Evolutionary conservation across 2,113 vertebrate species (phyloP).

Genomic region (Arothron firmamentum): DNA sequence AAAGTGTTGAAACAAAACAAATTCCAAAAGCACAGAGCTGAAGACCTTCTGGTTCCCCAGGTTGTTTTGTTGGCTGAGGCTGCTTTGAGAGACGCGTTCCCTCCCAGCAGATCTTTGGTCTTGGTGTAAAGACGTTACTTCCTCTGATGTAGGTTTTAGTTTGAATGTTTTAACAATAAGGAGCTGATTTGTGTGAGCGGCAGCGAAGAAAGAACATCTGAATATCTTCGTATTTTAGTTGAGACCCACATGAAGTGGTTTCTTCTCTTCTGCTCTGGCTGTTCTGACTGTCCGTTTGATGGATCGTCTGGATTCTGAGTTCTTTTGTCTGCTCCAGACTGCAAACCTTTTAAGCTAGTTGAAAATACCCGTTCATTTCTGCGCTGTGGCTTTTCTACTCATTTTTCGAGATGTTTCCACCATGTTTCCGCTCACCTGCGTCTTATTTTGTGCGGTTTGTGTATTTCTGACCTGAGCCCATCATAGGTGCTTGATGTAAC

Average conservation of each 20-base stretch:
- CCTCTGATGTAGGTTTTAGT: too few species aligned
- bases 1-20: too few species aligned
- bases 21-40: too few species aligned
- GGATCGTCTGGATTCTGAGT: constrained; percentile 57
- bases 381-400: constrained; percentile 19
- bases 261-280: constrained; percentile 20
- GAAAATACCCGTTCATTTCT: constrained; percentile 47
- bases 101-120: background rate
- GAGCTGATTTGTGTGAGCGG: too few species aligned
- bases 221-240: too few species aligned
- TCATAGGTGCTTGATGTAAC: too few species aligned
- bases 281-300: constrained; percentile 61
- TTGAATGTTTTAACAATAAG: too few species aligned
- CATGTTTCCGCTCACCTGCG: constrained; percentile 3
- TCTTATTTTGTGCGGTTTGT: constrained; percentile 11
- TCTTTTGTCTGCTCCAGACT: constrained; percentile 44
- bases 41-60: too few species aligned
- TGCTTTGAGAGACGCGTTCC: too few species aligned
- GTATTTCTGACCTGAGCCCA: background rate
- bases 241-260: constrained; percentile 2
- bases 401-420: constrained; percentile 7
- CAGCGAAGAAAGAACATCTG: too few species aligned
- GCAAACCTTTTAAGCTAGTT: constrained; percentile 56
- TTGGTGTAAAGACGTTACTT: constrained; percentile 1
- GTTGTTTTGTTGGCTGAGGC: too few species aligned